A percentile compares a stretch with the other conserved stretches of the same genome.
Conservation (phyloP, 2,888 invertebrate species). For the Amphipyra tragopoginis region DNA sequence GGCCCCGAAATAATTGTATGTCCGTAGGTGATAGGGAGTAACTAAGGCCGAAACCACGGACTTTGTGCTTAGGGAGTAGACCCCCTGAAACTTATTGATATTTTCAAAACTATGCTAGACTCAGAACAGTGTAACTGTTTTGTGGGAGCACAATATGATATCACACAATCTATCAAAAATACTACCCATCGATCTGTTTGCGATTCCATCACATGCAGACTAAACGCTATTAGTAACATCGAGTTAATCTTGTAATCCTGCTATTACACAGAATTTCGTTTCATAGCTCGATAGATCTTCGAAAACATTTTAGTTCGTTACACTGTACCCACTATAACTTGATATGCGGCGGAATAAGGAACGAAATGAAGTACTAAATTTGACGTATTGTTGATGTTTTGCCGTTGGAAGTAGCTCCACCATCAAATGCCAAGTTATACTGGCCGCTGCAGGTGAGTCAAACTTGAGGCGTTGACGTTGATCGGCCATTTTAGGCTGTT, state of each 20-base stretch:
- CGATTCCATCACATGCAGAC: not conserved
- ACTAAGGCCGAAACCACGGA: too few relatives aligned
- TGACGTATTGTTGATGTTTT: constrained; percentile 14
- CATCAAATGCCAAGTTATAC: constrained; percentile 5
- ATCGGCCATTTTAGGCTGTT: constrained; percentile 21
- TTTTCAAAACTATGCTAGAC: too few relatives aligned
- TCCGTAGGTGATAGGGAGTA: too few relatives aligned
- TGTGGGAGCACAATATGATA: too few relatives aligned
- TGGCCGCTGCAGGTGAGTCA: constrained; percentile 21
- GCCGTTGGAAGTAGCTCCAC: too few relatives aligned
- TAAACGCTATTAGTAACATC: constrained; percentile 11
- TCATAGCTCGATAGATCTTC: constrained; percentile 3
- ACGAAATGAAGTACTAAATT: constrained; percentile 8
- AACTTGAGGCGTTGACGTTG: constrained; percentile 36
- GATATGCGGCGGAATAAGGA: constrained; percentile 1
- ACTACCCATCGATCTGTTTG: constrained; percentile 6
- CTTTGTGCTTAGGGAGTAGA: too few relatives aligned
- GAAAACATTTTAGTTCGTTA: too few relatives aligned
- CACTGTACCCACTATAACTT: constrained; percentile 1
- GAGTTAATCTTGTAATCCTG: constrained; percentile 39
- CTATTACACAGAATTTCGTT: constrained; percentile 27
- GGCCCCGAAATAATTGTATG: too few relatives aligned
- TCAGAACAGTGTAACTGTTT: too few relatives aligned
- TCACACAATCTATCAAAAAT: not conserved
- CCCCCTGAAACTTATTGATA: too few relatives aligned